Evolutionary conservation across 1,140 invertebrate species (phyloP), one percentile per base, ranked within the genome.

Genomic region (Euwallacea similis): DNA sequence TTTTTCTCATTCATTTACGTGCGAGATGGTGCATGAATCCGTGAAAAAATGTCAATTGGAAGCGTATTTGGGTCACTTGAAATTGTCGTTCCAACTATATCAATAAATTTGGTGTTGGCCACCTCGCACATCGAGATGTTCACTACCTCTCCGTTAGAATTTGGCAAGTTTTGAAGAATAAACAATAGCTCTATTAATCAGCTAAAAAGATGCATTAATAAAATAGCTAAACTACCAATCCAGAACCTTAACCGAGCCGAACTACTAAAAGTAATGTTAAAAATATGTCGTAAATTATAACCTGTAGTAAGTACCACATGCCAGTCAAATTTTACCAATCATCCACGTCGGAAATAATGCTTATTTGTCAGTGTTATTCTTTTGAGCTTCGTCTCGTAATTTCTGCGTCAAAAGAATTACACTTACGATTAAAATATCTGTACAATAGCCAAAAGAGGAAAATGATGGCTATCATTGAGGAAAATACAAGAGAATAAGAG

Each of bases 401-500:
- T 33, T 2, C 4, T 4, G 21, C 21, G 21, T 33, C 21, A 33
- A 33, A 33, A 33, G 21, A 33, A 33, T 33, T 1, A 33, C 21
- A 33, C 21, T 33, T 4, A 33, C 21, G 21, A 4, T 4, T 33
- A 33, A 33, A 33, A 33, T 33, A 33, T 33, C 21, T 33, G 21
- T 33, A 33, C 21, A 33, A 33, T 33, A 33, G 21, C 21, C 21
- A 33, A 33, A 33, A 4, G 16, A 61, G 42, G 6, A 61, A 42
- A 61, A 63, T 60, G 47, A 62, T 62, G 62, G 53, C 60, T 64
- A 71, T 71, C 70, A 71, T 71, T 71, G 70, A 71, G 70, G 70
- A 71, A 60, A 66, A 53, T 66, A 66, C 63, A 71, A 66, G 70
- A 71, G 63, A 66, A 33, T 33, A 44, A 66, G 56, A 71, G 42